Percentiles rank a stretch among this genome's conserved stretches.
phyloP scores from a whole-genome alignment of 1,140 invertebrate species.

The Hypsibius dujardini region DNA sequence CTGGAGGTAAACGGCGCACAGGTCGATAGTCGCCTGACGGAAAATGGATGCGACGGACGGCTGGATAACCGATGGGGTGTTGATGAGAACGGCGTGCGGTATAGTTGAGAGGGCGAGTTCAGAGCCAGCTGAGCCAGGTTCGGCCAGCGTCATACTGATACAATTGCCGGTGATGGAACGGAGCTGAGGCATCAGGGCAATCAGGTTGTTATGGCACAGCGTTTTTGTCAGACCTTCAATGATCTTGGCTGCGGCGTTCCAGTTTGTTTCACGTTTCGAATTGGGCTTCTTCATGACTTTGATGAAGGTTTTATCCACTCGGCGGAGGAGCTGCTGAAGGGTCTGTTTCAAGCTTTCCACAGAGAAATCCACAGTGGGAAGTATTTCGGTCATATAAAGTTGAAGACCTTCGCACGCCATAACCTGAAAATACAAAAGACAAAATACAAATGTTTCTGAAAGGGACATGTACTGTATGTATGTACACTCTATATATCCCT shows the following conservation, averaged over 20 bases:
- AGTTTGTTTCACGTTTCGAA: constrained; percentile 44
- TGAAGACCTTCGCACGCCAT: constrained; percentile 79
- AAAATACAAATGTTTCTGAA: too few relatives aligned
- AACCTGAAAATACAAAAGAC: too few relatives aligned
- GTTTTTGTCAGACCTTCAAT: constrained; percentile 19
- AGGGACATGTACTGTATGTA: too few relatives aligned
- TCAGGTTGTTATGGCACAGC: constrained; percentile 19
- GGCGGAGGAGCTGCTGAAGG: constrained; percentile 67
- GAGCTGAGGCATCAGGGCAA: constrained; percentile 23
- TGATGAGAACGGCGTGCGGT: background rate
- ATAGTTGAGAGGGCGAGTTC: background rate
- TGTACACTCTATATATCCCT: too few relatives aligned
- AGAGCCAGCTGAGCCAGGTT: background rate
- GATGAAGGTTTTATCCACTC: constrained; percentile 87
- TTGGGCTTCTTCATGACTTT: constrained; percentile 92
- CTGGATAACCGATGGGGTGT: constrained; percentile 14
- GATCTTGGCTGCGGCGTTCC: constrained; percentile 21
- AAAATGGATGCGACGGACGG: constrained; percentile 19
- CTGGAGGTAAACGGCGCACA: constrained; percentile 17
- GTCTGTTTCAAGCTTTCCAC: constrained; percentile 79
- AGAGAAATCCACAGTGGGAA: constrained; percentile 89
- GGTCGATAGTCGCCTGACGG: constrained; percentile 11
- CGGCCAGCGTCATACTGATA: background rate
- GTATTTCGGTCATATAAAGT: constrained; percentile 78
- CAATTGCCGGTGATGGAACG: constrained; percentile 8